Evolutionary conservation across 2,113 vertebrate species (phyloP).

Genomic region (Microtus pennsylvanicus): DNA sequence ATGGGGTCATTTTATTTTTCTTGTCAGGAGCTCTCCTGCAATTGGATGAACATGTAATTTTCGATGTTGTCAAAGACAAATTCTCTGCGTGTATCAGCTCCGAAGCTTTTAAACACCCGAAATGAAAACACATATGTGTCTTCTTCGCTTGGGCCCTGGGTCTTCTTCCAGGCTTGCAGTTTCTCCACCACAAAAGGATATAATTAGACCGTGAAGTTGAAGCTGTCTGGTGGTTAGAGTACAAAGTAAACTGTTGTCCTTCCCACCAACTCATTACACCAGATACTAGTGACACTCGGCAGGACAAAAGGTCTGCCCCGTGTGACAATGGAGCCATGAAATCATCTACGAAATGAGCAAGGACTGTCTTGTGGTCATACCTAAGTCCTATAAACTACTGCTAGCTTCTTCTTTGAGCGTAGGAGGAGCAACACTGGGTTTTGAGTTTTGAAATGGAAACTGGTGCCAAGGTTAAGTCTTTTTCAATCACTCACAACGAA

Average conservation of each 20-base stretch:
- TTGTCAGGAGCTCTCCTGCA: background rate
- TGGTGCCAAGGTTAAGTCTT: background rate
- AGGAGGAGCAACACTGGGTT: background rate
- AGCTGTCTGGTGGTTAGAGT: background rate
- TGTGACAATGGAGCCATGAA: background rate
- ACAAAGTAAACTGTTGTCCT: fast-evolving
- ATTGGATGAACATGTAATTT: background rate
- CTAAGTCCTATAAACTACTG: background rate
- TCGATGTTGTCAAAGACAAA: background rate
- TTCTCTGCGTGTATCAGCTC: background rate
- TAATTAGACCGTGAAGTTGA: background rate
- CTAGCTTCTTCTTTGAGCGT: background rate
- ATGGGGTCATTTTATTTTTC: background rate
- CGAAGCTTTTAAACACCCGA: background rate
- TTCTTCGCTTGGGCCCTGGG: background rate
- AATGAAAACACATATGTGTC: background rate
- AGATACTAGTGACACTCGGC: fast-evolving
- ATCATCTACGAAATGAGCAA: background rate
- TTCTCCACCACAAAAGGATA: background rate
- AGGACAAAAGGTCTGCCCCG: background rate
- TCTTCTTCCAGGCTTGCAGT: background rate
- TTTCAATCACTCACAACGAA: background rate
- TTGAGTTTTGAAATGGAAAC: background rate
- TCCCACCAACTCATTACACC: background rate
- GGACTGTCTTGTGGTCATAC: background rate